Base-by-base conservation (phyloP, 2,888 invertebrate species). In the Lordiphosa fenestrarum region DNA sequence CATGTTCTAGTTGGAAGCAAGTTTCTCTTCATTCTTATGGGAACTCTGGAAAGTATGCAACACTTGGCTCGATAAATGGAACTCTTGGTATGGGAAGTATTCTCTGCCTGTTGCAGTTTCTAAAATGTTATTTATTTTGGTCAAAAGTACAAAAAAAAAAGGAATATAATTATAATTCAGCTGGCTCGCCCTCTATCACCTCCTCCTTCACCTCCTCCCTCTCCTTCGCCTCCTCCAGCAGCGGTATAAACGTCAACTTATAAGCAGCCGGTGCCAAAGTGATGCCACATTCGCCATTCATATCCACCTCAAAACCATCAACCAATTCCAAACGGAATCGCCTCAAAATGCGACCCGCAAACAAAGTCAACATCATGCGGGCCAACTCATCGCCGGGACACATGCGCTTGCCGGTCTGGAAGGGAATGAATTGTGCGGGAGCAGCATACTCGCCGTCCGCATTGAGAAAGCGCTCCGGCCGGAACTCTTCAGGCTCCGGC, bases 331-430 rank as follows among this genome's bases (percentile, higher is more conserved):
- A 3, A 86, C 86, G 63, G 77, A 92, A 94, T 3, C 92, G 91
- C 6, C 93, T 90, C 0, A 95, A 82, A 7, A 96, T 90, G 36
- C 92, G 90, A 0, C 93, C 92, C 6, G 91, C 90, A 46, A 93
- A 93, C 1, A 95, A 86, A 58, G 92, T 92, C 23, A 94, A 82
- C 19, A 93, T 85, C 93, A 95, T 95, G 66, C 92, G 92, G 0
- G 95, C 95, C 40, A 96, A 88, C 82, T 96, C 96, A 63, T 96
- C 96, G 0, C 96, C 96, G 0, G 95, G 92, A 85, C 96, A 96
- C 92, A 95, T 94, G 33, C 96, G 92, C 86, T 95, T 95, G 95
- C 96, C 96, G 65, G 92, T 92, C 90, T 96, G 96, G 85, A 95
- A 96, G 0, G 96, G 96, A 74, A 96, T 92, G 78, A 96, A 95